phyloP scores from a whole-genome alignment of 1,140 invertebrate genomes.

The Brachionus manjavacas region DNA sequence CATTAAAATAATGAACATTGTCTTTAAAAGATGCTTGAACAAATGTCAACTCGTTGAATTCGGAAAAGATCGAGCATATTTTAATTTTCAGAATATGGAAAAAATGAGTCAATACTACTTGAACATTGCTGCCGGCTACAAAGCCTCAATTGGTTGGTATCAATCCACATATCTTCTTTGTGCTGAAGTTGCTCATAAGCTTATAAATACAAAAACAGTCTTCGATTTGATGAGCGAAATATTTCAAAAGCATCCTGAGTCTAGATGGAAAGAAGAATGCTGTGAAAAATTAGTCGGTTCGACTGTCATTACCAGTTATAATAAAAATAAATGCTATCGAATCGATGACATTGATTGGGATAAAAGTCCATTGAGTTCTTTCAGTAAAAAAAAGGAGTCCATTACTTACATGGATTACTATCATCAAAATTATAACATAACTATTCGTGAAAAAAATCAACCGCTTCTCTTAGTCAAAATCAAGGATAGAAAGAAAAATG shows the following conservation, averaged over 20 bases:
- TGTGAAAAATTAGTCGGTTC: neutral
- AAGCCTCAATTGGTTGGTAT: neutral
- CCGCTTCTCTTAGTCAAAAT: neutral
- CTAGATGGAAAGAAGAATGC: neutral
- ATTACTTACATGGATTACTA: constrained; percentile 39
- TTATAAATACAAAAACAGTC: constrained; percentile 71
- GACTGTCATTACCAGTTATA: constrained; percentile 64
- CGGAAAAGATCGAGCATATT: constrained; percentile 19
- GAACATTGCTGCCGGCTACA: neutral
- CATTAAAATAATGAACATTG: neutral
- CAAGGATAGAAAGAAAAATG: neutral
- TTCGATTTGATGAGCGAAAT: constrained; percentile 60
- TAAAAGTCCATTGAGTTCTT: neutral
- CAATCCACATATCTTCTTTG: constrained; percentile 63
- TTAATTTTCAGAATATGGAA: constrained; percentile 16
- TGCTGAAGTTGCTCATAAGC: constrained; percentile 73
- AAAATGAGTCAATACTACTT: neutral
- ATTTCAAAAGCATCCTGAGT: constrained; percentile 61
- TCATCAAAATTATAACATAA: constrained; percentile 9
- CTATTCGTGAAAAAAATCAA: constrained; percentile 7
- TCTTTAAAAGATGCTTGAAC: constrained; percentile 9
- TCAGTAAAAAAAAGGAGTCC: neutral
- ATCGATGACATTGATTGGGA: constrained; percentile 78
- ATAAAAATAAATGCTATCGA: constrained; percentile 74
- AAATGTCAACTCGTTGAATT: neutral